Conservation (phyloP, 1,140 invertebrate species). For the Drosophila punjabiensis region DNA sequence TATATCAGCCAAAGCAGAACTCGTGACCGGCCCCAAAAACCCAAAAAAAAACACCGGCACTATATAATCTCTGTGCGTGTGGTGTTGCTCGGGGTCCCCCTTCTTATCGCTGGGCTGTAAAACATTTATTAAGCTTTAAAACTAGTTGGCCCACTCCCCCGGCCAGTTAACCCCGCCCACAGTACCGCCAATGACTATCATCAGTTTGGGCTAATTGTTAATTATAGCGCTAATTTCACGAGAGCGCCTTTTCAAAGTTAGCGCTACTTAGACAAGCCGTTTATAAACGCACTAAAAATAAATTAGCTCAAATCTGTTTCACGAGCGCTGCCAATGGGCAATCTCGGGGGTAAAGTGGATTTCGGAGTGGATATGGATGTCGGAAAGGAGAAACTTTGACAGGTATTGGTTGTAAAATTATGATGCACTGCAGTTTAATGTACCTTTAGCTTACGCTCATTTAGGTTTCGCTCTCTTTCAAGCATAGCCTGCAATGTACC, state of each 20-base stretch:
- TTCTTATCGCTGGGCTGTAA: constrained; percentile 54
- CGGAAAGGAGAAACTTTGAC: neutral
- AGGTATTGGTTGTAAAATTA: neutral
- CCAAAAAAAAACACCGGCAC: constrained; percentile 13
- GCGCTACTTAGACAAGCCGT: constrained; percentile 75
- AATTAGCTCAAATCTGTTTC: constrained; percentile 67
- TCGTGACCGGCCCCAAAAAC: constrained; percentile 44
- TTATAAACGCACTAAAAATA: constrained; percentile 79
- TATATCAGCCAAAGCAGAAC: constrained; percentile 27
- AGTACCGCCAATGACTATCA: constrained; percentile 31
- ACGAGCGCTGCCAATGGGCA: constrained; percentile 4
- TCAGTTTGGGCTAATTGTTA: constrained; percentile 62
- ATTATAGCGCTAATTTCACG: constrained; percentile 76
- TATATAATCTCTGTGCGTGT: constrained; percentile 32
- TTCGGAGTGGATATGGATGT: neutral
- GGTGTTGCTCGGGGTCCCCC: constrained; percentile 27
- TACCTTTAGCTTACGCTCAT: too few relatives aligned
- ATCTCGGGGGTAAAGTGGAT: constrained; percentile 1
- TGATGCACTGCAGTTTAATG: neutral
- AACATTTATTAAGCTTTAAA: constrained; percentile 62
- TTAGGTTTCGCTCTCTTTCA: neutral
- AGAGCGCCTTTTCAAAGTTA: constrained; percentile 61
- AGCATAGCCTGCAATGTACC: neutral
- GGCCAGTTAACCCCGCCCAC: constrained; percentile 7
- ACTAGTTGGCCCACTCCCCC: constrained; percentile 39